phyloP scores from a whole-genome alignment of 2,888 invertebrate genomes.

The Drosophila algonquin region DNA sequence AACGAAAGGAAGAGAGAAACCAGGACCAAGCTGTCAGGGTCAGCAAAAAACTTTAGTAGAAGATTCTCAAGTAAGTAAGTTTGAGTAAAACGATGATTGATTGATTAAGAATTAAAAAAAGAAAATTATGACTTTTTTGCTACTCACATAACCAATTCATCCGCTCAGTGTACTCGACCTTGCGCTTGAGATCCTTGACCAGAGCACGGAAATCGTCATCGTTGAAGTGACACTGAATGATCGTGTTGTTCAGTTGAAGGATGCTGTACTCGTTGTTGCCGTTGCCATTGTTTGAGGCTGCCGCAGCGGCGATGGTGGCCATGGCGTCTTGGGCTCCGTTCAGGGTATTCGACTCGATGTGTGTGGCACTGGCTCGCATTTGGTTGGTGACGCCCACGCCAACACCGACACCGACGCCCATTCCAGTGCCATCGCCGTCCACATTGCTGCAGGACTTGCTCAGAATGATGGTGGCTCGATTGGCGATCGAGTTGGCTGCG shows the following conservation, averaged over 20 bases:
- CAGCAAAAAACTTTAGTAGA: too few species aligned
- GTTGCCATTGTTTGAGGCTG: slow-evolving; percentile 74
- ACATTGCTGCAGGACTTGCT: slow-evolving; percentile 83
- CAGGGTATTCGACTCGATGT: slow-evolving; percentile 70
- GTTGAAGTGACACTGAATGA: slow-evolving; percentile 83
- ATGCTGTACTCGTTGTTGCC: slow-evolving; percentile 83
- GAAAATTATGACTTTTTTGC: neutral
- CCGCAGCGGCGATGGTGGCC: slow-evolving; percentile 48
- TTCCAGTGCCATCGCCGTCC: slow-evolving; percentile 63
- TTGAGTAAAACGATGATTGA: too few species aligned
- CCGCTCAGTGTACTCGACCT: slow-evolving; percentile 84
- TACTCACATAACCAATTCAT: slow-evolving; percentile 85
- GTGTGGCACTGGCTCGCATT: slow-evolving; percentile 69
- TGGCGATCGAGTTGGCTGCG: slow-evolving; percentile 83
- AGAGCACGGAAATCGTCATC: slow-evolving; percentile 83
- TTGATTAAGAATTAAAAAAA: neutral
- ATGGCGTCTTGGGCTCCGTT: slow-evolving; percentile 57
- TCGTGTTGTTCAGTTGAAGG: slow-evolving; percentile 83
- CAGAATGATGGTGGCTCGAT: slow-evolving; percentile 82
- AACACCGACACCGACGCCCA: slow-evolving; percentile 10
- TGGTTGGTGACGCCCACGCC: slow-evolving; percentile 44
- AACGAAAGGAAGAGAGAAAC: too few species aligned
- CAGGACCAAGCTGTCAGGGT: neutral
- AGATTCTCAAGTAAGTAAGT: too few species aligned
- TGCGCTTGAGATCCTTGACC: slow-evolving; percentile 83